Percentiles rank a stretch among this genome's conserved stretches.
Evolutionary conservation across 2,797 vertebrate species (phyloP).

Genomic region (Phrynocephalus vlangalii): DNA sequence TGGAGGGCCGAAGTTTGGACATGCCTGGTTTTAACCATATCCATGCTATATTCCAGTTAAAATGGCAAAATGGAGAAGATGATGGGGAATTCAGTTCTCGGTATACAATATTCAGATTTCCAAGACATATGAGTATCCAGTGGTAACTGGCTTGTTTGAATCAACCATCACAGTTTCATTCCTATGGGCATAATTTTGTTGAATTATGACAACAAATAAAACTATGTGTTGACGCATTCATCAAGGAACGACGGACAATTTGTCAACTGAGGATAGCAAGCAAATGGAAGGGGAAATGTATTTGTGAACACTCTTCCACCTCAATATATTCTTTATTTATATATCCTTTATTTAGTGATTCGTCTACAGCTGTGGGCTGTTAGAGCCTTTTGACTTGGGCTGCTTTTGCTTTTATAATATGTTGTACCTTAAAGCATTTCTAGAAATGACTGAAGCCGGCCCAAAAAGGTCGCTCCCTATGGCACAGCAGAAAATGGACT

Average conservation of each 20-base stretch:
- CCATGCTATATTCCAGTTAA: background rate
- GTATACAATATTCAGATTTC: background rate
- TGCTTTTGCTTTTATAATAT: background rate
- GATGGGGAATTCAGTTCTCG: background rate
- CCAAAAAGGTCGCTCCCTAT: background rate
- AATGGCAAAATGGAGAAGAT: background rate
- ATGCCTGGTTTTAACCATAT: background rate
- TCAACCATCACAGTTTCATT: background rate
- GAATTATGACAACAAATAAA: background rate
- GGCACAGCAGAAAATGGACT: background rate
- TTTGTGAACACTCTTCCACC: background rate
- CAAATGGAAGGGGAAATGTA: background rate
- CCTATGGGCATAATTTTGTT: background rate
- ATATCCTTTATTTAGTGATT: slow-evolving; percentile 3
- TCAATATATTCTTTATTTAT: background rate
- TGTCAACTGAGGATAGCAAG: background rate
- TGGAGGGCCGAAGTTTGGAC: no score
- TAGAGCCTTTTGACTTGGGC: background rate
- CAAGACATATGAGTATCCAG: background rate
- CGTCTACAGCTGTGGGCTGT: background rate
- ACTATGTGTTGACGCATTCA: background rate
- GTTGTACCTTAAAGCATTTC: no score
- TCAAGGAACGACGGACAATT: background rate
- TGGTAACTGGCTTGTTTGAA: background rate
- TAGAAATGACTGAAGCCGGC: background rate